Base-by-base conservation (phyloP, 2,888 invertebrate genomes). In the Operophtera brumata region DNA sequence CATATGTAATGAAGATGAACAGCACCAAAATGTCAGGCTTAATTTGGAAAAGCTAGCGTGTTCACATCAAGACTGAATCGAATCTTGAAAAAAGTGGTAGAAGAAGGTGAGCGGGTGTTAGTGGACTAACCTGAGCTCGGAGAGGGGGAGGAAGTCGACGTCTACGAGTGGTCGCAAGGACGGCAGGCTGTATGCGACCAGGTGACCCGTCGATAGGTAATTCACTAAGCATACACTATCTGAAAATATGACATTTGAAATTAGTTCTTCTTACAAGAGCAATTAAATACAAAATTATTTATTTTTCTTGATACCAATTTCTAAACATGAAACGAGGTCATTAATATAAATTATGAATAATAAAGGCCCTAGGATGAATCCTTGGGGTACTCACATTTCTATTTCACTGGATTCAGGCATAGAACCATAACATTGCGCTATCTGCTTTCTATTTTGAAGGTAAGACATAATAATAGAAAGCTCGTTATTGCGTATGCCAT, bases 211-310 rank as follows among this genome's bases (percentile, higher is more conserved):
- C 61, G 98, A 97, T 75, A 97, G 92, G 92, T 98, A 99, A 88
- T 96, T 96, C 70, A 96, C 95, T 78, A 99, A 92, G 86, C 98
- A 98, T 72, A 97, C 96, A 83, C 97, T 97, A 89, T 98, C 98
- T 98, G 93, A 9, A 81, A 82, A 43, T 41, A 37, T 40, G 20
- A 12, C 13, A 36, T 41, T 42, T 30, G 30, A 14, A 34, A 13
- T 32, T 14, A 35, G 13, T 5, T 11, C 1, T n/a, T 65, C 2
- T 20, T 20, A 20, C 20, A 20, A 20, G 4, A 20, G 20, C 4
- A 20, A 20, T 20, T 20, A 20, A 20, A 2, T 4, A 20, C 20
- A 20, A 4, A n/a, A n/a, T n/a, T n/a, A n/a, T n/a, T n/a, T n/a
- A n/a, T n/a, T n/a, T n/a, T n/a, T n/a, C n/a, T n/a, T n/a, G n/a